These are phyloP conservation scores for Amphiprion percula DNA, from an alignment of 2,113 vertebrate genomes.

Conservation along the genomic window DNA sequence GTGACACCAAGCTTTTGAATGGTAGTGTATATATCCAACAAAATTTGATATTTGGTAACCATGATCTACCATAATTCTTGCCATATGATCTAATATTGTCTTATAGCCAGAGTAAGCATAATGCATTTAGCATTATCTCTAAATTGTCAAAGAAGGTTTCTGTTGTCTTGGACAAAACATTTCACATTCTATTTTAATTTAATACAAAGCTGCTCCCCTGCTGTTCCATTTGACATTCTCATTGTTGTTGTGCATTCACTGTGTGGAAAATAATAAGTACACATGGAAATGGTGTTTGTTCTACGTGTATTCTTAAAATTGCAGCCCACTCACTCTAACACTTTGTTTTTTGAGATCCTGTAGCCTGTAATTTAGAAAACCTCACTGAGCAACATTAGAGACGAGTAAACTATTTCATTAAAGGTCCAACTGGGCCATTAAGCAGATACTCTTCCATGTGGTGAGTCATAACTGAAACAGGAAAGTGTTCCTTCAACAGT, in stretches of 20 bases:
- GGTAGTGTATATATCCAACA: not conserved
- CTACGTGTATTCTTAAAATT: conserved; percentile 16
- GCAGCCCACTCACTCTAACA: conserved; percentile 24
- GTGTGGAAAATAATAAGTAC: conserved; percentile 16
- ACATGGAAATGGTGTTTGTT: conserved; percentile 27
- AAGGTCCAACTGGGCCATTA: conserved; percentile 19
- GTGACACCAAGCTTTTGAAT: no score
- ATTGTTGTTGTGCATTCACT: conserved; percentile 15
- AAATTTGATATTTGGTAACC: not conserved
- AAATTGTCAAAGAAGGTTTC: not conserved
- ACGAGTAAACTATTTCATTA: conserved; percentile 29
- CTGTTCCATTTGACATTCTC: not conserved
- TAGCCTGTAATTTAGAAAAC: conserved; percentile 56
- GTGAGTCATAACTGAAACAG: conserved; percentile 10
- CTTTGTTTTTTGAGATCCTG: conserved; percentile 16
- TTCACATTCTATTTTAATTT: not conserved
- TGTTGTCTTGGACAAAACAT: not conserved
- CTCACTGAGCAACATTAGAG: conserved; percentile 20
- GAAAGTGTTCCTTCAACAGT: not conserved
- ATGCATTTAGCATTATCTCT: not conserved
- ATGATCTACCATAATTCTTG: not conserved
- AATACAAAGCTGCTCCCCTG: not conserved
- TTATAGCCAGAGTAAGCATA: not conserved
- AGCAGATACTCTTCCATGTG: not conserved
- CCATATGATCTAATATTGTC: not conserved